phyloP scores from a whole-genome alignment of 2,888 invertebrate genomes.

The Hecatera dysodea region DNA sequence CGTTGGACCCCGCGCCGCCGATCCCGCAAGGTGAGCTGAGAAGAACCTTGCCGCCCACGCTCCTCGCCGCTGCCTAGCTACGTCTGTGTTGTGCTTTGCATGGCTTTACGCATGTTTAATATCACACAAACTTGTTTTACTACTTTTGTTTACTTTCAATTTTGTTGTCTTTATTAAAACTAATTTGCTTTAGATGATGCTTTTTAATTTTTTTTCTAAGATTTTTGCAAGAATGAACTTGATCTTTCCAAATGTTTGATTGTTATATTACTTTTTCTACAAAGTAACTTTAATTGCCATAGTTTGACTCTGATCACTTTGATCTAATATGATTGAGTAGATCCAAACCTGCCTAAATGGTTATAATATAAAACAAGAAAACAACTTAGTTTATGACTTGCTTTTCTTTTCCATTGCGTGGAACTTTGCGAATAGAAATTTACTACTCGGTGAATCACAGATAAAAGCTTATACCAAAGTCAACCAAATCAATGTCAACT shows the following conservation, averaged over 20 bases:
- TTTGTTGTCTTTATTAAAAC: conserved; percentile 33
- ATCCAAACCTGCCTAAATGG: not conserved
- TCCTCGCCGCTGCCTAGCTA: conserved; percentile 53
- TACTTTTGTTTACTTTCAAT: conserved; percentile 31
- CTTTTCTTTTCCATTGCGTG: not conserved
- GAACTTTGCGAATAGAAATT: not conserved
- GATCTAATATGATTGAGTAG: not conserved
- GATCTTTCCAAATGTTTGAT: conserved; percentile 22
- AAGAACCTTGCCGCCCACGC: conserved; percentile 84
- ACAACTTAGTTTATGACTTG: not conserved
- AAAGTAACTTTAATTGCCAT: not conserved
- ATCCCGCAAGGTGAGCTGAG: conserved; percentile 87
- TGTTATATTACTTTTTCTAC: not conserved
- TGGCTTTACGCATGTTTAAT: conserved; percentile 70
- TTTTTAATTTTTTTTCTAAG: conserved; percentile 20
- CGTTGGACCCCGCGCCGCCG: conserved; percentile 84
- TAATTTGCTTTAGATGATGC: conserved; percentile 16
- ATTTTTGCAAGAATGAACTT: conserved; percentile 6
- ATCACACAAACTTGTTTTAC: conserved; percentile 21
- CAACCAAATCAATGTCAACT: not conserved
- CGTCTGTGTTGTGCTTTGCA: conserved; percentile 72
- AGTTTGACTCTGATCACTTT: not conserved
- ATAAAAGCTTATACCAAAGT: not conserved
- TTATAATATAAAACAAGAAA: not conserved
- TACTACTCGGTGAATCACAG: not conserved